Percentiles rank a stretch among this genome's conserved stretches.
Evolutionary conservation across 2,797 vertebrate genomes (phyloP).

Genomic region (Chrosomus eos): DNA sequence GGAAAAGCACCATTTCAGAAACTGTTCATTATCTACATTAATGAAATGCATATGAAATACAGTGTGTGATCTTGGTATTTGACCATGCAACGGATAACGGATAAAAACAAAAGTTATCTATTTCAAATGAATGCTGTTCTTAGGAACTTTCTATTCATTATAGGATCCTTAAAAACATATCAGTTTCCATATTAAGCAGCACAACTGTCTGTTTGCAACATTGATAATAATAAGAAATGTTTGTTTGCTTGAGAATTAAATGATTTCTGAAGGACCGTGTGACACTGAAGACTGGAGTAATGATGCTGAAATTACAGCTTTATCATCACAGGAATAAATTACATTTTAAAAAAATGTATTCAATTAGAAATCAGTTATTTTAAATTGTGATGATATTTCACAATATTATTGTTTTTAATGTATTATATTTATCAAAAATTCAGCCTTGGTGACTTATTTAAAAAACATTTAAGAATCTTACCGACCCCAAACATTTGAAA

Average conservation of each 20-base stretch:
- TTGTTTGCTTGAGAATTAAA: background rate
- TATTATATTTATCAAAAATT: too few relatives aligned
- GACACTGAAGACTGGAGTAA: background rate
- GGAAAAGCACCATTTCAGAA: conserved; percentile 27
- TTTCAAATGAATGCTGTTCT: too few relatives aligned
- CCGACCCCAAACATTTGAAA: background rate
- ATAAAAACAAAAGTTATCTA: too few relatives aligned
- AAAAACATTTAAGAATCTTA: too few relatives aligned
- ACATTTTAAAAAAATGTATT: background rate
- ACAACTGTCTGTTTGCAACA: background rate
- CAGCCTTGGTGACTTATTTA: too few relatives aligned
- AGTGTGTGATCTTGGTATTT: background rate
- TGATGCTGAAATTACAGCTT: background rate
- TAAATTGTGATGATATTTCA: too few relatives aligned
- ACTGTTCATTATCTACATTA: background rate
- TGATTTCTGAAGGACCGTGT: background rate
- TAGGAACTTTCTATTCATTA: background rate
- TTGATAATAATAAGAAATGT: background rate
- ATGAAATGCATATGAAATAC: background rate
- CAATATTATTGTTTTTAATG: too few relatives aligned
- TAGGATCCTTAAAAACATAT: background rate
- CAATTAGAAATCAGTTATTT: too few relatives aligned
- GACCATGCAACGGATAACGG: too few relatives aligned
- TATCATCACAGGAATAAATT: background rate
- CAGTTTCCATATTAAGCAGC: background rate